phyloP scores from a whole-genome alignment of 2,797 vertebrate species.

The Carcharodon carcharias region DNA sequence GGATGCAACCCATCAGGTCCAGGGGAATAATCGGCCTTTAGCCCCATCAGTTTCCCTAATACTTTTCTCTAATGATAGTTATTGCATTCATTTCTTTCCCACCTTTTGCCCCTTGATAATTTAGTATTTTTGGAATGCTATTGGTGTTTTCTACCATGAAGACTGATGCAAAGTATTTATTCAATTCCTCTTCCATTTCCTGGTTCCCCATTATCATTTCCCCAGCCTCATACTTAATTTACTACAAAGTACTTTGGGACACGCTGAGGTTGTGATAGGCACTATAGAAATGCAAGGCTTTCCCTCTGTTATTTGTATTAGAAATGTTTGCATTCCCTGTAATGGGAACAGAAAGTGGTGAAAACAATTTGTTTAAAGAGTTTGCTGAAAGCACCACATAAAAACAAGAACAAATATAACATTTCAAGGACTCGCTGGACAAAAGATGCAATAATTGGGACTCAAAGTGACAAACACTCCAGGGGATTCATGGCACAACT shows the following conservation, averaged over 20 bases:
- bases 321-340: background rate
- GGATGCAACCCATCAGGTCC: too few species aligned
- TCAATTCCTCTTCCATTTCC: too few species aligned
- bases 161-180: too few species aligned
- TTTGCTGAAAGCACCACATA: background rate
- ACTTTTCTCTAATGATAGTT: too few species aligned
- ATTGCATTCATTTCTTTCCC: too few species aligned
- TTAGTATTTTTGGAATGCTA: too few species aligned
- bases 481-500: background rate
- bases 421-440: background rate
- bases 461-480: background rate
- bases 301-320: background rate
- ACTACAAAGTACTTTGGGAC: background rate
- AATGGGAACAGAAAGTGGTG: background rate
- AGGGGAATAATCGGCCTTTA: too few species aligned
- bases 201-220: too few species aligned
- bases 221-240: background rate
- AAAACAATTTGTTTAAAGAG: background rate
- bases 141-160: too few species aligned
- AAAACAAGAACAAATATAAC: background rate
- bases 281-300: background rate
- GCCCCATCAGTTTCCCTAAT: too few species aligned
- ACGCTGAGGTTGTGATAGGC: background rate
- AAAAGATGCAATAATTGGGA: background rate
- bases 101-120: too few species aligned